Conservation (phyloP, 2,888 invertebrate species). For the Campoplex nolae region DNA sequence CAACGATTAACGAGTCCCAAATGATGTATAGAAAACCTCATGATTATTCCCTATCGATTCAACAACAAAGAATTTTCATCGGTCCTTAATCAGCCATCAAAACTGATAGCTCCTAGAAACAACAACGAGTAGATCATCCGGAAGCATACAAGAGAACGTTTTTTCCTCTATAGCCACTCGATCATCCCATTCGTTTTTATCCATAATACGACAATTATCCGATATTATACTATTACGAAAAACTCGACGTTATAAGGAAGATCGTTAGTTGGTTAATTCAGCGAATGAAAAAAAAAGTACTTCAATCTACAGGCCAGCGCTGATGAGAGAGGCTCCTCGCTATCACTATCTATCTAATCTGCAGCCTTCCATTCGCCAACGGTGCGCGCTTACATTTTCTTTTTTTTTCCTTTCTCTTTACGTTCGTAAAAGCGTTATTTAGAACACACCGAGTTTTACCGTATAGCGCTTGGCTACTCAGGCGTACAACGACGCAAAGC, state of each 20-base stretch:
- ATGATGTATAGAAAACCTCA: background rate
- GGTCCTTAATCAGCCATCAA: background rate
- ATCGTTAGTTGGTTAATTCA: conserved; percentile 17
- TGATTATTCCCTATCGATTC: background rate
- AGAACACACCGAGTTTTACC: conserved; percentile 54
- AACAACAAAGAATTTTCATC: background rate
- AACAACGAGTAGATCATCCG: background rate
- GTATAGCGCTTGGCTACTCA: conserved; percentile 54
- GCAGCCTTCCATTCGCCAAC: conserved; percentile 35
- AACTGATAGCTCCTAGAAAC: background rate
- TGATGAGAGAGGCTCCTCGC: conserved; percentile 3
- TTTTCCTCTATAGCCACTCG: too few relatives aligned
- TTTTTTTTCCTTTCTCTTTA: conserved; percentile 5
- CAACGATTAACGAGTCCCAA: background rate
- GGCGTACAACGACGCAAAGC: conserved; percentile 66
- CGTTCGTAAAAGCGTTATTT: conserved; percentile 48
- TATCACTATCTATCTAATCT: conserved; percentile 34
- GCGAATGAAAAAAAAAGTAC: conserved; percentile 26
- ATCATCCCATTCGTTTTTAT: background rate
- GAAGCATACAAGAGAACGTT: background rate
- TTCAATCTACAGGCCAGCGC: background rate
- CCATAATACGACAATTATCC: conserved; percentile 14
- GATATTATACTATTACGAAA: conserved; percentile 21
- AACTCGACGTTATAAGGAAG: background rate
- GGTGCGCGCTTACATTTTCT: conserved; percentile 21